phyloP scores from a whole-genome alignment of 2,888 invertebrate species.

The Rotaria sp. region DNA sequence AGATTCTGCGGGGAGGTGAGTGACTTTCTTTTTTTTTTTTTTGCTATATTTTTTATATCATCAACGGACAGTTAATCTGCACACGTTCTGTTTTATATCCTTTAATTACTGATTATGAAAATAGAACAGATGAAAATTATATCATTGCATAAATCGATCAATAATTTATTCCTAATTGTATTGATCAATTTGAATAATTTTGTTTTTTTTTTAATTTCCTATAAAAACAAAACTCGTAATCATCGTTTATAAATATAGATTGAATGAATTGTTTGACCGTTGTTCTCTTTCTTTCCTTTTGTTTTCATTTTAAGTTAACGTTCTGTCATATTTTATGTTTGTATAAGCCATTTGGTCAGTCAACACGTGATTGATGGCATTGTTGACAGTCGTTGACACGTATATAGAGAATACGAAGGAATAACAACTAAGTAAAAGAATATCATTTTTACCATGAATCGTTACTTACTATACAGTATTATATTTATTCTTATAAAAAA shows the following conservation, averaged over 20 bases:
- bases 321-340: background rate
- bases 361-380: background rate
- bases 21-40: too few species aligned
- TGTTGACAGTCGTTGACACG: constrained; percentile 5
- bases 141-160: too few species aligned
- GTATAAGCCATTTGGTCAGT: constrained; percentile 21
- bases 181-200: too few species aligned
- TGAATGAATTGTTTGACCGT: background rate
- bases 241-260: background rate
- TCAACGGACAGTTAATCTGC: too few species aligned
- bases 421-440: too few species aligned
- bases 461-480: background rate
- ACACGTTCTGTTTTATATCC: too few species aligned
- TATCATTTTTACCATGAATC: background rate
- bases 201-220: background rate
- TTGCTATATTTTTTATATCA: too few species aligned
- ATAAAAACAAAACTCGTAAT: background rate
- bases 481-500: background rate
- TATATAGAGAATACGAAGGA: too few species aligned
- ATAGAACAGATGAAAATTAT: too few species aligned
- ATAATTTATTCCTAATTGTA: too few species aligned
- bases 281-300: background rate
- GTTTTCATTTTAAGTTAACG: background rate
- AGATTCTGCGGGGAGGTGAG: too few species aligned
- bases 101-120: too few species aligned